A percentile compares a stretch with the other conserved stretches of the same genome.
phyloP scores from a whole-genome alignment of 2,888 invertebrate species.

The Drosophila setosimentum region DNA sequence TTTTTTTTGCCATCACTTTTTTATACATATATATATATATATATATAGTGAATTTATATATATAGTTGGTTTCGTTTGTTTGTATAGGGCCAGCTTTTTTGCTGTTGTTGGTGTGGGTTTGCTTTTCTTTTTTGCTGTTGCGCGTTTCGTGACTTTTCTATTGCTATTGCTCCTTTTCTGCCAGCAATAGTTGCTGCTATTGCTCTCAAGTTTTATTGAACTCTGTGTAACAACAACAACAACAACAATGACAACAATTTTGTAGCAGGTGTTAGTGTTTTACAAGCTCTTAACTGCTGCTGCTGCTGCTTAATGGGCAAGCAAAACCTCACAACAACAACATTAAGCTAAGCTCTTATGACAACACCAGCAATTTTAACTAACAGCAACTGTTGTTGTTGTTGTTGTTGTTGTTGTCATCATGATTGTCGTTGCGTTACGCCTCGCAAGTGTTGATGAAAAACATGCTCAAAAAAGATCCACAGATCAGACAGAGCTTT shows the following conservation, averaged over 20 bases:
- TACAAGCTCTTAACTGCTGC: constrained; percentile 79
- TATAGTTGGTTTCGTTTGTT: constrained; percentile 39
- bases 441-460: constrained; percentile 43
- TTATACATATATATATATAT: constrained; percentile 3
- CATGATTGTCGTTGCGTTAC: constrained; percentile 50
- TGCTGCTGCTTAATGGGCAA: constrained; percentile 68
- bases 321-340: constrained; percentile 27
- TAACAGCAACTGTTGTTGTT: constrained; percentile 18
- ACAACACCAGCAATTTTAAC: constrained; percentile 22
- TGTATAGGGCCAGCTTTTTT: constrained; percentile 28
- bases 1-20: constrained; percentile 63
- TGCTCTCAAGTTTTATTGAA: constrained; percentile 71
- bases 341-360: constrained; percentile 7
- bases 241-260: constrained; percentile 33
- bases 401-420: constrained; percentile 23
- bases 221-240: constrained; percentile 45
- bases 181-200: constrained; percentile 36
- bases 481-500: background rate
- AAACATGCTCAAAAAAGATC: constrained; percentile 11
- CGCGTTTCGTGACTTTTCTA: constrained; percentile 67
- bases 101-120: constrained; percentile 1
- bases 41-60: constrained; percentile 13
- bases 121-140: constrained; percentile 15
- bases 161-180: constrained; percentile 74
- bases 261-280: constrained; percentile 78